Evolutionary conservation across 2,113 vertebrate species (phyloP).

Genomic region (Pavo muticus): DNA sequence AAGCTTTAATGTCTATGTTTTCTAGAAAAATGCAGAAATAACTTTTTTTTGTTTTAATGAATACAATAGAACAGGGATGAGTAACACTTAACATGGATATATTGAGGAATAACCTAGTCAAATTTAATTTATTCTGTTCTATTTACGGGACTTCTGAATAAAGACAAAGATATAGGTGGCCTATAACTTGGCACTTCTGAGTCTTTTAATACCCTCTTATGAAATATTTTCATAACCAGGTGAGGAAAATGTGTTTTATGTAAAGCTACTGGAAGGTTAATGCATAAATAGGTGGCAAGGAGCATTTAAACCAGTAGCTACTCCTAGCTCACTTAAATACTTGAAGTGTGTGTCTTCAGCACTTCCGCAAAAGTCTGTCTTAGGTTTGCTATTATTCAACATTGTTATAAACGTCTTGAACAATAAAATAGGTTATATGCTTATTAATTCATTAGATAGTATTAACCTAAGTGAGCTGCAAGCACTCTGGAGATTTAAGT

Average conservation of each 20-base stretch:
- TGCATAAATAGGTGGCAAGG: neutral
- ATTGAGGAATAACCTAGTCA: neutral
- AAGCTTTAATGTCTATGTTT: neutral
- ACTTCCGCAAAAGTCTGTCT: neutral
- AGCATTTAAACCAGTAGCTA: neutral
- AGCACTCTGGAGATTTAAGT: constrained; percentile 44
- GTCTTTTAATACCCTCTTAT: neutral
- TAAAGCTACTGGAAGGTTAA: neutral
- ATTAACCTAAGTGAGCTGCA: constrained; percentile 51
- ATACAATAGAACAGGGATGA: neutral
- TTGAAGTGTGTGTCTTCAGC: neutral
- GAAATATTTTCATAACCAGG: neutral
- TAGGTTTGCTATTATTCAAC: neutral
- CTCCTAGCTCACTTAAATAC: neutral
- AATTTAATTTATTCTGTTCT: neutral
- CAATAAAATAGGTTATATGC: constrained; percentile 51
- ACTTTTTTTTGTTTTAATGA: neutral
- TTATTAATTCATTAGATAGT: constrained; percentile 52
- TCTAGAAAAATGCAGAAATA: neutral
- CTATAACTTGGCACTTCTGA: neutral
- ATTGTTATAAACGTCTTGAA: constrained; percentile 29
- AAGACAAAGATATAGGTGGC: neutral
- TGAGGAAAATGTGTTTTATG: neutral
- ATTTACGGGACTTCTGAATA: neutral
- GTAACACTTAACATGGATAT: neutral